Evolutionary conservation across 2,113 vertebrate species (phyloP).

Genomic region (Pelvicachromis taeniatus): DNA sequence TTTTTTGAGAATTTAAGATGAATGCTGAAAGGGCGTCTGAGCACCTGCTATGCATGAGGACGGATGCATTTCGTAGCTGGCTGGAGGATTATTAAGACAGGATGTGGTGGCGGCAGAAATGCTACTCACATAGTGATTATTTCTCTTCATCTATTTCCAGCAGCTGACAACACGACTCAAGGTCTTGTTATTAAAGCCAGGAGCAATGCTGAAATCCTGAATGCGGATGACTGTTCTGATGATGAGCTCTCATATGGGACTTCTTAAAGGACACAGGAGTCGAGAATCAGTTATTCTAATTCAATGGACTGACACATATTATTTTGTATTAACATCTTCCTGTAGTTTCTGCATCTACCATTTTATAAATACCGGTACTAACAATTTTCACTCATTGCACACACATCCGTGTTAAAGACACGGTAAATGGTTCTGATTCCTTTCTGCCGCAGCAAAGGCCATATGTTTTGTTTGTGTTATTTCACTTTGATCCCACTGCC

Average conservation of each 20-base stretch:
- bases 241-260: neutral
- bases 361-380: neutral
- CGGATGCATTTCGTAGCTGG: neutral
- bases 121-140: neutral
- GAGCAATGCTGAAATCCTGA: neutral
- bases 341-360: neutral
- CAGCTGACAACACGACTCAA: neutral
- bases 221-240: neutral
- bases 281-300: neutral
- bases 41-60: conserved; percentile 10
- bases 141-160: neutral
- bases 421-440: neutral
- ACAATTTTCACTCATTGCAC: neutral
- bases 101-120: neutral
- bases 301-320: neutral
- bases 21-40: neutral
- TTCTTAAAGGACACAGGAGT: neutral
- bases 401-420: neutral
- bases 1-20: neutral
- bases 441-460: neutral
- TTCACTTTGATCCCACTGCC: neutral
- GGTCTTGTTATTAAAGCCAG: neutral
- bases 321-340: neutral
- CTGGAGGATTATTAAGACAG: neutral
- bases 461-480: neutral